A percentile compares a stretch with the other conserved stretches of the same genome.
phyloP scores from a whole-genome alignment of 2,888 invertebrate genomes.

The Scaptomyza flava region DNA sequence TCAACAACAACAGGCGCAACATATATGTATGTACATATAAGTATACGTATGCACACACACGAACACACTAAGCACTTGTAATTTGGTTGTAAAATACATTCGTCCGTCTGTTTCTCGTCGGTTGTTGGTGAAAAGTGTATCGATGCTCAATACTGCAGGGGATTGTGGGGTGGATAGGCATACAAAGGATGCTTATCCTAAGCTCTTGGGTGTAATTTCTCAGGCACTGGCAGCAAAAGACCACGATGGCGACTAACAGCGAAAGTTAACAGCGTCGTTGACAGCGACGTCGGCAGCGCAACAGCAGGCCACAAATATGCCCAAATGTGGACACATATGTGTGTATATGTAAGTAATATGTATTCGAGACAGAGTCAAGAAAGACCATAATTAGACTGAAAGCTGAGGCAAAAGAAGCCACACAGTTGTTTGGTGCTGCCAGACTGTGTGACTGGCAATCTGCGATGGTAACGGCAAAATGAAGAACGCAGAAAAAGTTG shows the following conservation, averaged over 20 bases:
- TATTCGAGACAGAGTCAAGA: conserved; percentile 29
- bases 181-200: conserved; percentile 44
- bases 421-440: conserved; percentile 61
- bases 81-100: conserved; percentile 58
- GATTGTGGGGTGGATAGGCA: conserved; percentile 3
- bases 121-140: conserved; percentile 48
- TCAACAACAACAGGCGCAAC: conserved; percentile 26
- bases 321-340: background rate
- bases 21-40: conserved; percentile 12
- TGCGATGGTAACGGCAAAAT: conserved; percentile 1
- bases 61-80: conserved; percentile 65
- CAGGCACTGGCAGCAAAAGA: conserved; percentile 44
- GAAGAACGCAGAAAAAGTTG: background rate
- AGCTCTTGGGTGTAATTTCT: conserved; percentile 69
- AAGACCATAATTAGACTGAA: conserved; percentile 27
- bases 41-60: conserved; percentile 24
- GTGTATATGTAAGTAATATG: background rate
- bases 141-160: conserved; percentile 43
- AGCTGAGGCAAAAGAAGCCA: conserved; percentile 35
- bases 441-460: conserved; percentile 52
- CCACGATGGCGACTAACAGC: conserved; percentile 53
- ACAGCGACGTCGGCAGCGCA: conserved; percentile 29
- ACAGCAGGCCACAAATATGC: conserved; percentile 26
- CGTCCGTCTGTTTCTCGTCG: conserved; percentile 14
- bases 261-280: conserved; percentile 47